Percentiles rank a stretch among this genome's conserved stretches.
phyloP scores from a whole-genome alignment of 92 coral and sea anemone genomes.

The Galaxea fascicularis region DNA sequence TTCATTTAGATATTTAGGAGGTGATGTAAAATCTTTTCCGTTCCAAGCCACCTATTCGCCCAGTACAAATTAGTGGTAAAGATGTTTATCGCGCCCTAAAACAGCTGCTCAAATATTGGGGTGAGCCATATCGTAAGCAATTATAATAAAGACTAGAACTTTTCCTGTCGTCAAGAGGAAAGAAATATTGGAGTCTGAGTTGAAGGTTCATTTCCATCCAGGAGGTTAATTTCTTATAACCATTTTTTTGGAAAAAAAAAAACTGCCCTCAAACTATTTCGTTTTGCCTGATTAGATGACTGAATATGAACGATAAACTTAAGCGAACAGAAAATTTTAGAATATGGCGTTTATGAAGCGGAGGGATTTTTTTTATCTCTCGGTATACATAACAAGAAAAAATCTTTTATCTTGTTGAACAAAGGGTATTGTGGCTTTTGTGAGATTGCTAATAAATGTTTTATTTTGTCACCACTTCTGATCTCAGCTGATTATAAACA shows the following conservation, averaged over 20 bases:
- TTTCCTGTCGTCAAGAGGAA: not conserved
- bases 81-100: not conserved
- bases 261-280: not conserved
- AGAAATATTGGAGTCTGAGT: not conserved
- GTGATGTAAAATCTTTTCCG: no score
- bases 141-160: constrained; percentile 7
- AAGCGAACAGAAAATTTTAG: not conserved
- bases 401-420: not conserved
- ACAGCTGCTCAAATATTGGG: constrained; percentile 8
- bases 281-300: no score
- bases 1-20: no score
- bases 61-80: not conserved
- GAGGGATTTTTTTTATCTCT: not conserved
- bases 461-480: not conserved
- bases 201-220: not conserved
- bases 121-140: not conserved
- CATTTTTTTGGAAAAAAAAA: not conserved
- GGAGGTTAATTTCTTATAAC: not conserved
- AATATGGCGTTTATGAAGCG: not conserved
- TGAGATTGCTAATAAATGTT: not conserved
- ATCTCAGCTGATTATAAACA: not conserved
- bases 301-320: no score
- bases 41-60: not conserved
- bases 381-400: not conserved
- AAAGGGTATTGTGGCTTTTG: not conserved